Conservation (phyloP, 2,888 invertebrate species). For the Lycocerus yunnanus region DNA sequence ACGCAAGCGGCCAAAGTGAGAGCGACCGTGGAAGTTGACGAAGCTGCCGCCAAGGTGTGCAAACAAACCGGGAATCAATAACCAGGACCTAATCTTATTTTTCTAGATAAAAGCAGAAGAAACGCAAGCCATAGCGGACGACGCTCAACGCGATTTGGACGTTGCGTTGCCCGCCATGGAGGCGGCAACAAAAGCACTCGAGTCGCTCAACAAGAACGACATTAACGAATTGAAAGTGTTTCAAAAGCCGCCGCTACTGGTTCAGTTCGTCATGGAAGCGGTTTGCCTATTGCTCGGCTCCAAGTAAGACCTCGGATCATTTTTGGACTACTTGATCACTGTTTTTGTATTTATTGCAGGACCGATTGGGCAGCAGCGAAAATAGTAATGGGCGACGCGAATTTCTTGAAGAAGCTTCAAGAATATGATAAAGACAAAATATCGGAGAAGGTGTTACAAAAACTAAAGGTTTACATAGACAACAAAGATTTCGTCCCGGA, state of each 20-base stretch:
- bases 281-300: conserved; percentile 81
- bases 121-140: conserved; percentile 82
- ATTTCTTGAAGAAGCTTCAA: conserved; percentile 80
- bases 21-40: conserved; percentile 78
- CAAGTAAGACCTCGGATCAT: conserved; percentile 65
- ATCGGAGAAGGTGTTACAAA: conserved; percentile 73
- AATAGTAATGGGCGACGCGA: conserved; percentile 76
- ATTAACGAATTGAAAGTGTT: conserved; percentile 90
- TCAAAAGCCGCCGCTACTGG: conserved; percentile 84
- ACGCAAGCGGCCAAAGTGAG: conserved; percentile 81
- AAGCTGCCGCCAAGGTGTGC: conserved; percentile 76
- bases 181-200: conserved; percentile 81
- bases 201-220: conserved; percentile 85
- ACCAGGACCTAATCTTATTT: too few relatives aligned
- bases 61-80: too few relatives aligned
- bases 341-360: conserved; percentile 56
- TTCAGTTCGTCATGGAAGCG: conserved; percentile 90
- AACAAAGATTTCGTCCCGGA: conserved; percentile 87
- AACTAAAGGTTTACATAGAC: conserved; percentile 80
- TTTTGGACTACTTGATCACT: neutral
- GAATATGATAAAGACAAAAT: conserved; percentile 90
- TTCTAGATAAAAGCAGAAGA: conserved; percentile 78
- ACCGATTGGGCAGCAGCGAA: conserved; percentile 89
- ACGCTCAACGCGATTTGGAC: conserved; percentile 82
- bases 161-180: conserved; percentile 86